Conservation (phyloP, 2,888 invertebrate species). For the Hydrotaea cyrtoneurina region DNA sequence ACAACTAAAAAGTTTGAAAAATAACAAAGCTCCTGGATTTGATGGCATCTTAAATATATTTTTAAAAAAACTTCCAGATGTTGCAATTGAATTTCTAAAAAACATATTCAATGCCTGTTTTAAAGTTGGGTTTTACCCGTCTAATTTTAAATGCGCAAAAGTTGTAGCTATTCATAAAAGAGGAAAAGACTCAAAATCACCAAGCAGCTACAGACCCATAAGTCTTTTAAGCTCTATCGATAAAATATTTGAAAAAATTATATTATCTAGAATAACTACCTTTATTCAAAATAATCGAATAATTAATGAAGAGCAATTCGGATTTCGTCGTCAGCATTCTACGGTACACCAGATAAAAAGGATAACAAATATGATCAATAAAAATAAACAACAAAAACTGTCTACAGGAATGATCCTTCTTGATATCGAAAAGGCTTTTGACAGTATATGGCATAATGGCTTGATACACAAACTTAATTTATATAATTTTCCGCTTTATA, state of each 20-base stretch:
- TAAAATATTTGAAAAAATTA: conserved; percentile 27
- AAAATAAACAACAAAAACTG: not conserved
- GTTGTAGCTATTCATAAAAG: conserved; percentile 9
- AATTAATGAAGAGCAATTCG: conserved; percentile 9
- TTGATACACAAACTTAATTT: not conserved
- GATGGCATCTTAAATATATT: not conserved
- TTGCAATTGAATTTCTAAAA: not conserved
- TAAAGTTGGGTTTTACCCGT: not conserved
- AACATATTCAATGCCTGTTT: not conserved
- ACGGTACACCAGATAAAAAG: conserved; percentile 4
- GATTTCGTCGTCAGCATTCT: not conserved
- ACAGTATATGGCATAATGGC: conserved; percentile 18
- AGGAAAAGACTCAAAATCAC: not conserved
- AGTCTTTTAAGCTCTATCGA: conserved; percentile 11
- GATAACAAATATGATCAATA: not conserved
- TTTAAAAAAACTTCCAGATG: not conserved
- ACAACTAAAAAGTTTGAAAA: not conserved
- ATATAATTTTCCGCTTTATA: conserved; percentile 5
- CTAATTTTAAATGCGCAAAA: conserved; percentile 8
- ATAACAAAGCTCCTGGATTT: not conserved
- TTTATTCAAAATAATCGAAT: not conserved
- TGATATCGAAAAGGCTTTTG: conserved; percentile 26
- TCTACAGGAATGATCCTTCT: not conserved
- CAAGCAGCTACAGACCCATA: not conserved
- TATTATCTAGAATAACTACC: not conserved